A percentile compares a stretch with the other conserved stretches of the same genome.
Conservation (phyloP, 2,113 vertebrate species). For the Colossoma macropomum region DNA sequence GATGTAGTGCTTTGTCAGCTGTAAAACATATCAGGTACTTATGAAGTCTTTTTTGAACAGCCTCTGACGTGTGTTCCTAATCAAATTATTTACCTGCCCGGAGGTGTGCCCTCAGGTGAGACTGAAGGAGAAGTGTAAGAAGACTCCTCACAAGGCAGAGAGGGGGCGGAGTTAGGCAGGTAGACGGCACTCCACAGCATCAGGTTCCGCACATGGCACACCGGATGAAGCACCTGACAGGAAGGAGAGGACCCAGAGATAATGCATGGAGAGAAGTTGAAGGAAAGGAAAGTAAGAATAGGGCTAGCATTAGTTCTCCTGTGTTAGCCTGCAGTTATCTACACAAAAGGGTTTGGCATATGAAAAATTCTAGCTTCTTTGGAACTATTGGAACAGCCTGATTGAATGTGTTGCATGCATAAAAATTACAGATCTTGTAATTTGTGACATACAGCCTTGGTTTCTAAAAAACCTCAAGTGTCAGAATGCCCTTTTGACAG, state of each 20-base stretch:
- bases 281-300: too few relatives aligned
- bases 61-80: background rate
- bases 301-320: too few relatives aligned
- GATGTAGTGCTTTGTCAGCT: background rate
- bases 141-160: conserved; percentile 89
- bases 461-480: too few relatives aligned
- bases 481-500: too few relatives aligned
- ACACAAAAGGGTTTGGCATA: too few relatives aligned
- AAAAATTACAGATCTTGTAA: too few relatives aligned
- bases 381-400: too few relatives aligned
- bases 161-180: conserved; percentile 93
- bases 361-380: too few relatives aligned
- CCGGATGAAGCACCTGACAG: conserved; percentile 91
- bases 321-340: too few relatives aligned
- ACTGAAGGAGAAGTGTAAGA: conserved; percentile 87
- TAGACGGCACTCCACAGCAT: conserved; percentile 98
- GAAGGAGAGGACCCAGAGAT: too few relatives aligned
- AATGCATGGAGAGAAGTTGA: background rate
- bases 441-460: too few relatives aligned
- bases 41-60: background rate
- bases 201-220: conserved; percentile 95
- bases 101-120: conserved; percentile 87
- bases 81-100: conserved; percentile 84
- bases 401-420: too few relatives aligned
- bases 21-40: background rate